These are phyloP conservation scores for Polyommatus iphigenia DNA, from an alignment of 2,888 invertebrate genomes.

Conservation along the genomic window DNA sequence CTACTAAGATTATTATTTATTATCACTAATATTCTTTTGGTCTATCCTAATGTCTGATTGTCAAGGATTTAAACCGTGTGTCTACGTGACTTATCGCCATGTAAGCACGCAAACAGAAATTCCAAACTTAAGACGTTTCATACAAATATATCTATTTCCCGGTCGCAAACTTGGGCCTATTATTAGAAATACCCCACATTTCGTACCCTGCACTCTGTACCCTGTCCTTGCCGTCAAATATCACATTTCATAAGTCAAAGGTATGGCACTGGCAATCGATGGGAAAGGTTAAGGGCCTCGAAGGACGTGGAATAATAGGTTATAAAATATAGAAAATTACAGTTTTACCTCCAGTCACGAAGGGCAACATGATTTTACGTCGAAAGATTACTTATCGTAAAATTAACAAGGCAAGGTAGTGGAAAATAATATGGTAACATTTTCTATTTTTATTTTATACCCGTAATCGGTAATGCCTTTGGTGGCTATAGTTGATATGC, in stretches of 20 bases:
- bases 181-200: not conserved
- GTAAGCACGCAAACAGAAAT: too few relatives aligned
- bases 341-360: not conserved
- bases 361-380: not conserved
- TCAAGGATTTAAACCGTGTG: too few relatives aligned
- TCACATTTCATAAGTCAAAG: slow-evolving; percentile 11
- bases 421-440: not conserved
- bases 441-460: not conserved
- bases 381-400: not conserved
- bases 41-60: too few relatives aligned
- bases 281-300: not conserved
- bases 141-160: not conserved
- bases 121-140: not conserved
- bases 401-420: not conserved
- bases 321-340: slow-evolving; percentile 2
- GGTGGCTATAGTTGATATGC: too few relatives aligned
- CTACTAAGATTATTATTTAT: too few relatives aligned
- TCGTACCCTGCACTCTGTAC: not conserved
- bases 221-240: not conserved
- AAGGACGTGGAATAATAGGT: not conserved
- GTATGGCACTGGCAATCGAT: not conserved
- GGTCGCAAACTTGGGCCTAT: not conserved
- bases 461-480: too few relatives aligned
- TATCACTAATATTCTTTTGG: too few relatives aligned
- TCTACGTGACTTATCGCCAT: too few relatives aligned